Percentiles rank a stretch among this genome's conserved stretches.
Conservation (phyloP, 2,888 invertebrate species). For the Uropetala carovei region DNA sequence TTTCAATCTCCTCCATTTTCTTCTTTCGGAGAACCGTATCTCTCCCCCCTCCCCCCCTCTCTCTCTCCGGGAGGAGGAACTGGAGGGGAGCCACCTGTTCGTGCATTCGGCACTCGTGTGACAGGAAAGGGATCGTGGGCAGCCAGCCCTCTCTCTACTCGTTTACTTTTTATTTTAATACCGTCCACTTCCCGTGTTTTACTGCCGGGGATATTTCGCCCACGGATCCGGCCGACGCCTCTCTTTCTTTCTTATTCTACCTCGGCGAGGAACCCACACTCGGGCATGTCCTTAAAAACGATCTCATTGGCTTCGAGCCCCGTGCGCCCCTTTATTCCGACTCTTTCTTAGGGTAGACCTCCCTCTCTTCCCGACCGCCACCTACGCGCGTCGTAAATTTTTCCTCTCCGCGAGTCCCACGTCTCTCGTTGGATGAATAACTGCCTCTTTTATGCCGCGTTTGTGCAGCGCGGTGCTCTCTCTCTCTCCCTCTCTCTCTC, state of each 20-base stretch:
- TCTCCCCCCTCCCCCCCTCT: too few relatives aligned
- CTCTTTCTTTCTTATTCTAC: not conserved
- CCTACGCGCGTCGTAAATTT: not conserved
- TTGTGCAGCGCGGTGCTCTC: not conserved
- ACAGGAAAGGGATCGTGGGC: not conserved
- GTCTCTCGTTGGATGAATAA: not conserved
- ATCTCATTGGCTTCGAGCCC: slow-evolving; percentile 23
- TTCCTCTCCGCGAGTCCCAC: not conserved
- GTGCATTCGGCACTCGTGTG: not conserved
- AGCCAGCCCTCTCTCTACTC: too few relatives aligned
- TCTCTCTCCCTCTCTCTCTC: not conserved
- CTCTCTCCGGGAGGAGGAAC: not conserved
- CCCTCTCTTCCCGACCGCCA: not conserved
- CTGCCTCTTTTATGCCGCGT: not conserved
- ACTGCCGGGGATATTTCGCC: not conserved
- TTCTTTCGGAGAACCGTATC: not conserved
- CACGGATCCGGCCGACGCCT: not conserved
- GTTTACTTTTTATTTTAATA: not conserved
- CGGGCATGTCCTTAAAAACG: not conserved
- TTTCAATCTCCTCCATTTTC: not conserved
- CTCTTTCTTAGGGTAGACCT: not conserved
- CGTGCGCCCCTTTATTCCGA: not conserved
- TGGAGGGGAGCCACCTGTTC: not conserved
- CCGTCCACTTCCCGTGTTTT: not conserved
- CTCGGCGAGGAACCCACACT: not conserved